Conservation (phyloP, 2,888 invertebrate species). For the Euplagia quadripunctaria region DNA sequence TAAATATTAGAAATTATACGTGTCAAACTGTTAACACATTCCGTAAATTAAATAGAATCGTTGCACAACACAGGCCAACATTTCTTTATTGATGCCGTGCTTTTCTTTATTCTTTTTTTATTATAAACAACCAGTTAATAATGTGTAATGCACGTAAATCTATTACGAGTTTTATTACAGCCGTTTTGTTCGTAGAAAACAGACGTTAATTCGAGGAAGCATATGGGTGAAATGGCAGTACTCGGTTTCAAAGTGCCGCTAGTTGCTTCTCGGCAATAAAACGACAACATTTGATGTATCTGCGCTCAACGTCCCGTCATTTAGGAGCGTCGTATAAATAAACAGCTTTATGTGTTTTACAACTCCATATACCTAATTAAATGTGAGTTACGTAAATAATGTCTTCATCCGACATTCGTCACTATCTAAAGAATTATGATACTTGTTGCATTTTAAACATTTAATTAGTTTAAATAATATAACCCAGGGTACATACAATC, state of each 20-base stretch:
- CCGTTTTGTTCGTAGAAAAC: conserved; percentile 84
- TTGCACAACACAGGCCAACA: conserved; percentile 3
- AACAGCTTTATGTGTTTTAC: conserved; percentile 77
- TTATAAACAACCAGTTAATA: conserved; percentile 80
- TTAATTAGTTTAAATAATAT: background rate
- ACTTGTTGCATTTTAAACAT: background rate
- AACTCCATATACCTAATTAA: conserved; percentile 64
- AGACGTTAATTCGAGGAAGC: conserved; percentile 86
- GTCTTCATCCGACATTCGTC: conserved; percentile 35
- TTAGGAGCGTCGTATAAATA: conserved; percentile 75
- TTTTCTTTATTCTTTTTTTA: conserved; percentile 63
- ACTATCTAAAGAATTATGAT: conserved; percentile 6
- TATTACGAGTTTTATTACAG: conserved; percentile 81
- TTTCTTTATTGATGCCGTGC: background rate
- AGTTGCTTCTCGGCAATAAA: conserved; percentile 71
- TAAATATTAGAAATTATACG: background rate
- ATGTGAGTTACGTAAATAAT: conserved; percentile 54
- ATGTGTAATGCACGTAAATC: conserved; percentile 77
- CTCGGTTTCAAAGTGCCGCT: conserved; percentile 84
- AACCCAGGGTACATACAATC: background rate
- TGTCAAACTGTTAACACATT: background rate
- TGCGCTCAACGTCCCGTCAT: conserved; percentile 74
- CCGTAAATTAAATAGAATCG: background rate
- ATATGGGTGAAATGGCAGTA: conserved; percentile 84
- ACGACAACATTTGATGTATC: conserved; percentile 79